Percentiles rank a stretch among this genome's conserved stretches.
Conservation (phyloP, 92 coral and sea anemone genomes). For the Heteractis magnifica region DNA sequence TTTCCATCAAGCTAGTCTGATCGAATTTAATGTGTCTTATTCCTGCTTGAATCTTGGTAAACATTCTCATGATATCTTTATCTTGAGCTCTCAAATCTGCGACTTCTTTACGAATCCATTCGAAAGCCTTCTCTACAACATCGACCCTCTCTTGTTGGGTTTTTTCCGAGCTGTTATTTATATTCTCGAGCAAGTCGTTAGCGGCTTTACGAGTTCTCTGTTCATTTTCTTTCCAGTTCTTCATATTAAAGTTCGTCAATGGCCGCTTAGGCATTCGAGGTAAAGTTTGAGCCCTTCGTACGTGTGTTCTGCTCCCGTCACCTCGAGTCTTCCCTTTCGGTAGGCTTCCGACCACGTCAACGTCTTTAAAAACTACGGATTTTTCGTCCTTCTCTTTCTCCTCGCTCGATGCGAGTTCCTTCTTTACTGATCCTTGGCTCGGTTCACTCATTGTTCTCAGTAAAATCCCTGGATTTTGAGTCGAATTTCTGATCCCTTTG, state of each 20-base stretch:
- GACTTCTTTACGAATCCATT: conserved; percentile 79
- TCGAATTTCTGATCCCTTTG: neutral
- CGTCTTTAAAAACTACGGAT: conserved; percentile 13
- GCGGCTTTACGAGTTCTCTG: conserved; percentile 53
- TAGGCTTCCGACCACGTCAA: conserved; percentile 8
- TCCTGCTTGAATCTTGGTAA: conserved; percentile 82
- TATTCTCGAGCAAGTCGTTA: conserved; percentile 50
- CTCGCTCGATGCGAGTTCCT: conserved; percentile 23
- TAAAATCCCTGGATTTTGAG: conserved; percentile 25
- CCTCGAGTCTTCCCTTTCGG: neutral
- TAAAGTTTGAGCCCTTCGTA: conserved; percentile 29
- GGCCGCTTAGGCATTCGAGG: conserved; percentile 45
- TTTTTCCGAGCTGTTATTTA: conserved; percentile 56
- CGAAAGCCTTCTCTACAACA: conserved; percentile 70
- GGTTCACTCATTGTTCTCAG: conserved; percentile 34
- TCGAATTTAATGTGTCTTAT: conserved; percentile 77
- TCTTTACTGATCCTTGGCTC: conserved; percentile 8
- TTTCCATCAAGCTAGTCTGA: conserved; percentile 22
- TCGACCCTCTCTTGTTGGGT: conserved; percentile 70
- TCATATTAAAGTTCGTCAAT: conserved; percentile 7
- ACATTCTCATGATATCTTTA: conserved; percentile 86
- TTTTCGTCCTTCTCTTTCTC: conserved; percentile 29
- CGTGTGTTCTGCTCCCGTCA: conserved; percentile 11
- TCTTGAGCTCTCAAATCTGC: conserved; percentile 84
- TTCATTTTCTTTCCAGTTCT: conserved; percentile 38